phyloP scores from a whole-genome alignment of 2,113 vertebrate species.

The Atlantisia rogersi region DNA sequence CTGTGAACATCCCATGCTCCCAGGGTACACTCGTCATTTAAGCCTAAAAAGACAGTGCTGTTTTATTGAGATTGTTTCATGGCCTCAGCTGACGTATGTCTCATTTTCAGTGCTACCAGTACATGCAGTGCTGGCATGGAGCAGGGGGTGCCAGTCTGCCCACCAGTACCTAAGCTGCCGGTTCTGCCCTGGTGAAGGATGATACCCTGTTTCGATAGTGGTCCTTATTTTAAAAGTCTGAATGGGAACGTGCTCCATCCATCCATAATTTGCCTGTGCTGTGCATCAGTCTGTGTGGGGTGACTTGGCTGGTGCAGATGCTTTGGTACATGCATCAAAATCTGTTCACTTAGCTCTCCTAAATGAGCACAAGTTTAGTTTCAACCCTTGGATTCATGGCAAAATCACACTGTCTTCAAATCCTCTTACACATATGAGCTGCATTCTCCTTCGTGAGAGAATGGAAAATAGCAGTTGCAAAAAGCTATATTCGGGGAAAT shows the following conservation, averaged over 20 bases:
- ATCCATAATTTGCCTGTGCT: not conserved
- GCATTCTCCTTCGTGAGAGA: not conserved
- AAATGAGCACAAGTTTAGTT: not conserved
- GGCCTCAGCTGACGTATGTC: not conserved
- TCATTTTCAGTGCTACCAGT: not conserved
- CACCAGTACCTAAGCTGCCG: not conserved
- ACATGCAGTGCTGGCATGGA: not conserved
- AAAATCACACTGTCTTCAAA: not conserved
- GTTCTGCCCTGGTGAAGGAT: not conserved
- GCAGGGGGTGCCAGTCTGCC: not conserved
- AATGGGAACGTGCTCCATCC: not conserved
- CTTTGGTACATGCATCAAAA: not conserved
- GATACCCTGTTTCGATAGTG: not conserved
- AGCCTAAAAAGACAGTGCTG: not conserved
- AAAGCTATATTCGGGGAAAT: not conserved
- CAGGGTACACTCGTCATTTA: not conserved
- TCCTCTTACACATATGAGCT: not conserved
- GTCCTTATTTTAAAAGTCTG: not conserved
- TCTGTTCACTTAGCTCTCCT: not conserved
- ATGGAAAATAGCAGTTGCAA: constrained; percentile 6
- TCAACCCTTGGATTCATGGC: not conserved
- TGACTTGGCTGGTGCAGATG: not conserved
- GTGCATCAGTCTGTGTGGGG: not conserved
- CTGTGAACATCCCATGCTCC: not conserved
- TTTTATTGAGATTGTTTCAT: not conserved